Percentiles rank a stretch among this genome's conserved stretches.
phyloP scores from a whole-genome alignment of 2,113 vertebrate species.

The Microcebus griseorufus region DNA sequence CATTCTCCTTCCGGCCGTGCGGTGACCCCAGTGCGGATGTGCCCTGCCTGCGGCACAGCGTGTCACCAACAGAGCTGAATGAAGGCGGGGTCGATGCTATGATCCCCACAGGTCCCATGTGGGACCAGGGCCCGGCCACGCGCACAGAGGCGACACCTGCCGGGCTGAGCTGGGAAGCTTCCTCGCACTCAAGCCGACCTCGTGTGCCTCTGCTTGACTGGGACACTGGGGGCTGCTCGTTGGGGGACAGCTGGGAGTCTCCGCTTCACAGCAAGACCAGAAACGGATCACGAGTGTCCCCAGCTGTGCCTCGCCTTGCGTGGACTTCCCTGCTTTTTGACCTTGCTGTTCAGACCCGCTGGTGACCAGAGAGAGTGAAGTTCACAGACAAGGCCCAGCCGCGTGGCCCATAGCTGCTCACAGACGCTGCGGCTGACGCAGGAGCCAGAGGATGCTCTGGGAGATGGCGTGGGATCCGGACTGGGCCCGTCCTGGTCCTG shows the following conservation, averaged over 20 bases:
- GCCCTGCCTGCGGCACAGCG: too few relatives aligned
- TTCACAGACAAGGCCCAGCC: not conserved
- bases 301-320: not conserved
- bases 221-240: not conserved
- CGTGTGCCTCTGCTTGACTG: not conserved
- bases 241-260: not conserved
- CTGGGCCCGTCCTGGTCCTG: not conserved
- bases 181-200: too few relatives aligned
- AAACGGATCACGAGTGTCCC: not conserved
- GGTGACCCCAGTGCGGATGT: not conserved
- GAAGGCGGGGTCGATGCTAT: accelerated
- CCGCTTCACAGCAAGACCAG: not conserved
- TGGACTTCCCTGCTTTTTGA: not conserved
- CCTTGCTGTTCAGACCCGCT: not conserved
- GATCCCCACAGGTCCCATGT: not conserved
- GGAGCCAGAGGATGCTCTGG: not conserved
- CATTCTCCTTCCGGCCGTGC: accelerated
- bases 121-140: accelerated
- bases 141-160: not conserved
- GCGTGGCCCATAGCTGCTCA: not conserved
- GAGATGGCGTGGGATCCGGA: not conserved
- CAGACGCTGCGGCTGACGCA: not conserved
- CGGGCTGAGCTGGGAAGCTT: not conserved
- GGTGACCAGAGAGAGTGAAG: not conserved
- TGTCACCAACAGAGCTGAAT: not conserved